Conservation (phyloP, 2,113 vertebrate species). For the Amia ocellicauda region DNA sequence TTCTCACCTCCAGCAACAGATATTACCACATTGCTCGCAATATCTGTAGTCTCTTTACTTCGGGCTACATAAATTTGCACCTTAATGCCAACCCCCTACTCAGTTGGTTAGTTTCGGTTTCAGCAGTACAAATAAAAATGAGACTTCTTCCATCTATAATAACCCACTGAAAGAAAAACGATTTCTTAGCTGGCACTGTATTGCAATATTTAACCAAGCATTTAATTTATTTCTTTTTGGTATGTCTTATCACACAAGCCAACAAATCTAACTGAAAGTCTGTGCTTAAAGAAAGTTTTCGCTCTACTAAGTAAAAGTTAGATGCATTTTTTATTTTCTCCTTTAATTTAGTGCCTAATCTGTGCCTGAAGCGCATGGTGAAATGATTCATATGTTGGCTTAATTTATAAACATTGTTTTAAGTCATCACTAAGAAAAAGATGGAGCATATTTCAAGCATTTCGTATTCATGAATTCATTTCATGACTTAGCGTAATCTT, state of each 20-base stretch:
- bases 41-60: not conserved
- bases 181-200: not conserved
- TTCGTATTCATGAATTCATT: not conserved
- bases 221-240: not conserved
- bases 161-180: no score
- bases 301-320: not conserved
- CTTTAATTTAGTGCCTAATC: not conserved
- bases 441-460: not conserved
- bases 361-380: not conserved
- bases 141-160: not conserved
- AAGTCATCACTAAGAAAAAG: not conserved
- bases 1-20: not conserved
- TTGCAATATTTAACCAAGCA: not conserved
- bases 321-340: no score
- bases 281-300: not conserved
- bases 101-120: conserved; percentile 1
- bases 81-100: not conserved
- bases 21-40: not conserved
- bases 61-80: not conserved
- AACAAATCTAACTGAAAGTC: not conserved
- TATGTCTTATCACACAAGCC: not conserved
- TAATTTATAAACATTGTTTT: not conserved
- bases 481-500: not conserved
- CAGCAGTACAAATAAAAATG: not conserved
- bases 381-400: not conserved